These are phyloP conservation scores for Coracopsis vasa DNA, from an alignment of 2,113 vertebrate genomes.

Conservation along the genomic window DNA sequence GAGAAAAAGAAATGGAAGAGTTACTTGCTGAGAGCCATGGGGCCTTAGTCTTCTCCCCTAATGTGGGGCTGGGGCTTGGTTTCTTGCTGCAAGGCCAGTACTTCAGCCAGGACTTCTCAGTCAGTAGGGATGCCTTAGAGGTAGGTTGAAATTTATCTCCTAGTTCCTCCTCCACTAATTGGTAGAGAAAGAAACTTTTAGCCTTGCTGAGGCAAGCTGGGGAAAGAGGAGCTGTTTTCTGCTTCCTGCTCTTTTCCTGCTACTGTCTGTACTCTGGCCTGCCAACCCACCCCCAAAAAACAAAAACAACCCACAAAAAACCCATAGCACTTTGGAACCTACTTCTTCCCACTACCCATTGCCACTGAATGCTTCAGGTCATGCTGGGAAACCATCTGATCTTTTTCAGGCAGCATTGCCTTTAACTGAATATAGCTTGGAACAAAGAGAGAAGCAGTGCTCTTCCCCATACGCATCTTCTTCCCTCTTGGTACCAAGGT, in stretches of 20 bases:
- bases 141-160: background rate
- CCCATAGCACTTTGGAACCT: background rate
- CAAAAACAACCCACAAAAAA: background rate
- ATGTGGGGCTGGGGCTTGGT: background rate
- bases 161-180: background rate
- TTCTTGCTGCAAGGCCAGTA: background rate
- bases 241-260: background rate
- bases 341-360: background rate
- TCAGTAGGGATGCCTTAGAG: background rate
- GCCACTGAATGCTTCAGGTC: background rate
- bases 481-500: background rate
- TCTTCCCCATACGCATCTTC: background rate
- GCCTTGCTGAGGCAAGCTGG: background rate
- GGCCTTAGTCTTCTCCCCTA: background rate
- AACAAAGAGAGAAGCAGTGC: background rate
- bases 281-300: background rate
- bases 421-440: background rate
- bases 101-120: background rate
- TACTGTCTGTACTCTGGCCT: background rate
- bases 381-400: background rate
- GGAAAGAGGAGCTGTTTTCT: background rate
- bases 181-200: background rate
- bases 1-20: background rate
- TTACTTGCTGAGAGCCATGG: background rate
- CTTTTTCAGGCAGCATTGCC: background rate